Evolutionary conservation across 2,888 invertebrate species (phyloP).

Genomic region (Nephrocerus scutellatus): DNA sequence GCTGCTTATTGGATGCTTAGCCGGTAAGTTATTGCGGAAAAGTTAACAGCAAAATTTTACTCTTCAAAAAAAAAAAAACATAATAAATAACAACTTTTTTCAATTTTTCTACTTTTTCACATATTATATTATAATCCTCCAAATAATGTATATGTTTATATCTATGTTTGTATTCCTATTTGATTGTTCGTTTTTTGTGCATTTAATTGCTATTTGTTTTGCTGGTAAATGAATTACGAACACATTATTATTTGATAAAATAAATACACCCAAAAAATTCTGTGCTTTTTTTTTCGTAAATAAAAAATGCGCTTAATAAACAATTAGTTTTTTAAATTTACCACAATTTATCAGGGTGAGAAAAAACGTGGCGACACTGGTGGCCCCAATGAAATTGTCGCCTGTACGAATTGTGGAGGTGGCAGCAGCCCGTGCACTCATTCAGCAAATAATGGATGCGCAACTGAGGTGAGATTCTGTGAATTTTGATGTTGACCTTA

Average conservation of each 20-base stretch:
- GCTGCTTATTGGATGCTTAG: conserved; percentile 15
- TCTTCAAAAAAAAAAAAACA: not conserved
- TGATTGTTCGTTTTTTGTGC: conserved; percentile 10
- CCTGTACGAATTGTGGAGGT: conserved; percentile 70
- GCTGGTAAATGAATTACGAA: not conserved
- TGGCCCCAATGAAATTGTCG: conserved; percentile 74
- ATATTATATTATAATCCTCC: conserved; percentile 7
- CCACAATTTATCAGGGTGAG: conserved; percentile 59
- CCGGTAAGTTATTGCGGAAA: no score
- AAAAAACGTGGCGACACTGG: conserved; percentile 76
- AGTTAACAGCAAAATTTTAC: not conserved
- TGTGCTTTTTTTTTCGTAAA: no score
- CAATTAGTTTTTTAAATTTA: conserved; percentile 40
- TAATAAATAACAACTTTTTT: not conserved
- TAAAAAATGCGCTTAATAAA: no score
- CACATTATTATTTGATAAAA: no score
- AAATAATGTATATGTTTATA: not conserved
- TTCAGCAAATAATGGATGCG: conserved; percentile 80
- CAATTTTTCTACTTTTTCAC: conserved; percentile 10
- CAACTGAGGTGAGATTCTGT: conserved; percentile 63
- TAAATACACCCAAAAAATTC: no score
- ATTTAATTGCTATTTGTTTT: conserved; percentile 14
- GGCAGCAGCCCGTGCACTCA: conserved; percentile 78
- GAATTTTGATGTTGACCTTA: not conserved
- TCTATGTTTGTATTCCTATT: conserved; percentile 1